Conservation (phyloP, 2,113 vertebrate genomes). For the Nibea albiflora region DNA sequence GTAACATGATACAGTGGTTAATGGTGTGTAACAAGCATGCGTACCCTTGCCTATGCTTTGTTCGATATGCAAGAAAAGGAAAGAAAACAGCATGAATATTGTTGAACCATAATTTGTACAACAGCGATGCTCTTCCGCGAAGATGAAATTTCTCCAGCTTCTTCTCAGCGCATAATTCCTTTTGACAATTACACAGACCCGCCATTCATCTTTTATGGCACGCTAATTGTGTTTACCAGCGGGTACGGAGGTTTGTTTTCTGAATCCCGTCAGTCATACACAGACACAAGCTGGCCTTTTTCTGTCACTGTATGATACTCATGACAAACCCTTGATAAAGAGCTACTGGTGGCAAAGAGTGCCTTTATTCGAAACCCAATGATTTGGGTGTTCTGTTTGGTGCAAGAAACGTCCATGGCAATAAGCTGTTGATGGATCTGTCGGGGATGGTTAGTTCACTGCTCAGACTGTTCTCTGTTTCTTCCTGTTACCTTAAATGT, state of each 20-base stretch:
- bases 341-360: not conserved
- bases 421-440: not conserved
- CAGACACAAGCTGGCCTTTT: constrained; percentile 1
- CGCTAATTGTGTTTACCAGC: constrained; percentile 67
- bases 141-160: constrained; percentile 30
- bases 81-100: constrained; percentile 17
- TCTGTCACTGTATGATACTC: constrained; percentile 9
- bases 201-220: constrained; percentile 54
- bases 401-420: not conserved
- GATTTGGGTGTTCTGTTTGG: not conserved
- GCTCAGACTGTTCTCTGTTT: not conserved
- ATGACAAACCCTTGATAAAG: not conserved
- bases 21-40: constrained; percentile 72
- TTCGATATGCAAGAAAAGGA: constrained; percentile 36
- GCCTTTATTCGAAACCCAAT: not conserved
- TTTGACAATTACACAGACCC: constrained; percentile 53
- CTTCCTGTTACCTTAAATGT: constrained; percentile 1
- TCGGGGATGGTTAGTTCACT: not conserved
- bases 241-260: constrained; percentile 40
- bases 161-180: constrained; percentile 47
- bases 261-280: constrained; percentile 15
- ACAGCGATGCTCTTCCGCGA: constrained; percentile 33
- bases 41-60: constrained; percentile 57
- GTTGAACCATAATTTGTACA: constrained; percentile 40
- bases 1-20: constrained; percentile 64